Base-by-base conservation (phyloP, 2,888 invertebrate genomes). In the Thumatha senex region DNA sequence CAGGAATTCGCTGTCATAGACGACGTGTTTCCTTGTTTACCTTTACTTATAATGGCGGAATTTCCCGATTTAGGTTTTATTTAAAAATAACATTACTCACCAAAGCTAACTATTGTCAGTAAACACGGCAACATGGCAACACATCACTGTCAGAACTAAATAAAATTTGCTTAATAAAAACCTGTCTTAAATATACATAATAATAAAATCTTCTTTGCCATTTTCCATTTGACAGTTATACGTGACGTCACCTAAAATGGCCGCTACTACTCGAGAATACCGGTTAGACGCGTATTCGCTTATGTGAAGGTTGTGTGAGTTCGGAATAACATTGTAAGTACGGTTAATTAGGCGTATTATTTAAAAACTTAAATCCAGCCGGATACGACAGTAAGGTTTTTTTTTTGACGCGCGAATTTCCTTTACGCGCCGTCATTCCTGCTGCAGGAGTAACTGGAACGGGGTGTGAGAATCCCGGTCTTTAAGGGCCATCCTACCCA, bases 81-180 rank as follows among this genome's bases (percentile, higher is more conserved):
- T 33, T n/a, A 8, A 18, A 7, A 1, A 33, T 33, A 42, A 9
- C n/a, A 8, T n/a, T 18, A 43, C 42, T 43, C 34, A 43, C 42
- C 42, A 34, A 43, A 0, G 18, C 42, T 43, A 43, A 43, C 5
- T 34, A 43, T 12, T 1, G 33, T 7, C 7, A 43, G 12, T 14
- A 43, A 15, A 43, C 33, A 43, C 42, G 42, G 18, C 42, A 43
- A 34, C 42, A 43, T 43, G 11, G 29, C 30, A 30, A 40, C 10
- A 30, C 29, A 40, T 30, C 40, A 29, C 40, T 40, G 13, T 10
- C 12, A 10, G 13, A 30, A 40, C 40, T 40, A 13, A 29, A 13
- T 7, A 9, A 10, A 10, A 10, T 30, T 14, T 8, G 12, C 33
- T 18, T 33, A 43, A 8, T n/a, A 33, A 41, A 15, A 40, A 29